Evolutionary conservation across 2,113 vertebrate species (phyloP).

Genomic region (Caloenas nicobarica): DNA sequence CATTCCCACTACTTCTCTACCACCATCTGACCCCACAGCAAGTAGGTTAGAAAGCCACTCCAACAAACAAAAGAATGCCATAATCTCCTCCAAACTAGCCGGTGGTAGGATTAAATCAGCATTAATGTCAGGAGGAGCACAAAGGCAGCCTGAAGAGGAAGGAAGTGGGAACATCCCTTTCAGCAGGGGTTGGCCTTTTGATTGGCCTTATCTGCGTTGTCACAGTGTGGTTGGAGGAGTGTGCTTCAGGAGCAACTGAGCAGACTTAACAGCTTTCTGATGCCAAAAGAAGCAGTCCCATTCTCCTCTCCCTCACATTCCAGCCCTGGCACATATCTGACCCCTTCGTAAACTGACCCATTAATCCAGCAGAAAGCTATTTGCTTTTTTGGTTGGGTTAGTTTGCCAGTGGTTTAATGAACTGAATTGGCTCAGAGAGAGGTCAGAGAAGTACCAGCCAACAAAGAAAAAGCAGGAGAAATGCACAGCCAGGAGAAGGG

Average conservation of each 20-base stretch:
- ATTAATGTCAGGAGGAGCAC: conserved; percentile 37
- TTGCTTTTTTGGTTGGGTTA: conserved; percentile 29
- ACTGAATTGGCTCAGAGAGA: conserved; percentile 5
- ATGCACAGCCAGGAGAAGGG: background rate
- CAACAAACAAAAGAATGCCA: conserved; percentile 49
- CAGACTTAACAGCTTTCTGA: conserved; percentile 31
- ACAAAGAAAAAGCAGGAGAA: background rate
- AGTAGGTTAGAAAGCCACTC: conserved; percentile 41
- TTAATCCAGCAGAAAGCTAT: conserved; percentile 6
- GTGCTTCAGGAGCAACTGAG: conserved; percentile 8
- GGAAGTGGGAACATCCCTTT: conserved; percentile 63
- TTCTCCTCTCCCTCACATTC: conserved; percentile 37
- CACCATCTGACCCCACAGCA: background rate
- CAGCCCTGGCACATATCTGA: conserved; percentile 6
- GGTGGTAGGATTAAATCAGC: conserved; percentile 41
- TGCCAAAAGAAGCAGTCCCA: conserved; percentile 58
- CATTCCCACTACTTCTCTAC: background rate
- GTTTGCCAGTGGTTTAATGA: conserved; percentile 31
- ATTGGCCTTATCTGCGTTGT: conserved; percentile 52
- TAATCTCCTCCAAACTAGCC: conserved; percentile 28
- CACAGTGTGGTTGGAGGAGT: background rate
- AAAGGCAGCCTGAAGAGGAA: conserved; percentile 41
- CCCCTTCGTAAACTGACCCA: conserved; percentile 4
- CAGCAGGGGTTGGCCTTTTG: conserved; percentile 61
- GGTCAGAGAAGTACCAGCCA: conserved; percentile 17